These are phyloP conservation scores for Seladonia tumulorum DNA, from an alignment of 2,888 invertebrate genomes.

Conservation along the genomic window DNA sequence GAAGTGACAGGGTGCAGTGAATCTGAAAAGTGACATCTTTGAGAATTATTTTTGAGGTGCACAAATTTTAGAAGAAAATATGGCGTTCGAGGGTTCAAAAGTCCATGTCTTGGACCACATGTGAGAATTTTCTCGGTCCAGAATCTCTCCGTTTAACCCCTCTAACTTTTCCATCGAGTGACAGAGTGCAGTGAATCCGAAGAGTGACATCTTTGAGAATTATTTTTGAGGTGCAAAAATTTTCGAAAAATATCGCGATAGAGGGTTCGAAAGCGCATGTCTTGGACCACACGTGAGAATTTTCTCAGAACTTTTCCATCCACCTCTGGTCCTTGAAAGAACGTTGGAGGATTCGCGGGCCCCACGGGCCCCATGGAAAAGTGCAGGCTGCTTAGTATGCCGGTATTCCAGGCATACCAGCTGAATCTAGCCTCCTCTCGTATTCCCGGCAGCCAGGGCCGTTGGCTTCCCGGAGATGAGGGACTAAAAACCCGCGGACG, in stretches of 20 bases:
- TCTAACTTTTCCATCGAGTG: too few species aligned
- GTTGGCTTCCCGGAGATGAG: constrained; percentile 79
- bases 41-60: background rate
- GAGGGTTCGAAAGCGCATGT: background rate
- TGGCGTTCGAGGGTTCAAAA: background rate
- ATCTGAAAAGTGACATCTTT: background rate
- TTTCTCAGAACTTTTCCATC: background rate
- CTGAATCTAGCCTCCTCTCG: constrained; percentile 70
- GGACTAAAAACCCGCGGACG: constrained; percentile 80
- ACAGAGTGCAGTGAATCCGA: too few species aligned
- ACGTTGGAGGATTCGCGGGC: background rate
- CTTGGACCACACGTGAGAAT: background rate
- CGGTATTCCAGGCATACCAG: constrained; percentile 73
- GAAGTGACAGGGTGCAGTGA: too few species aligned
- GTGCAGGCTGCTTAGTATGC: constrained; percentile 51
- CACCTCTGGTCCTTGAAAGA: background rate
- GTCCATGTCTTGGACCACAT: background rate
- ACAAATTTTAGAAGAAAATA: background rate
- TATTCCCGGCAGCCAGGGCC: constrained; percentile 65
- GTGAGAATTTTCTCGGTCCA: background rate
- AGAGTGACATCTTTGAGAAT: background rate
- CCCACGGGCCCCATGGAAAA: constrained; percentile 49
- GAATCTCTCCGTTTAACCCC: background rate
- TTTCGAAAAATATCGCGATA: too few species aligned
- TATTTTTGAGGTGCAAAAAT: background rate